Evolutionary conservation across 2,113 vertebrate species (phyloP).

Genomic region (Accipiter cooperii): DNA sequence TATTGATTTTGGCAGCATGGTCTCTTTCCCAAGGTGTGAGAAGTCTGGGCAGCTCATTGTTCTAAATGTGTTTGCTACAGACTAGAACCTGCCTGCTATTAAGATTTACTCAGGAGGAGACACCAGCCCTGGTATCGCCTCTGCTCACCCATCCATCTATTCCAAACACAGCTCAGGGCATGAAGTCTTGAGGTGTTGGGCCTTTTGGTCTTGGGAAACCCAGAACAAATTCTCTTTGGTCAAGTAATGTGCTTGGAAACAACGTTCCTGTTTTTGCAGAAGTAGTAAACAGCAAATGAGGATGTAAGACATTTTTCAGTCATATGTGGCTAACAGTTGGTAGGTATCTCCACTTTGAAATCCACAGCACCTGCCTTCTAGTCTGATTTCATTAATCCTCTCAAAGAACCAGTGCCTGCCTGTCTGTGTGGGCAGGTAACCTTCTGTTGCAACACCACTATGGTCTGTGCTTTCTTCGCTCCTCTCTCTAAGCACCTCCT

Average conservation of each 20-base stretch:
- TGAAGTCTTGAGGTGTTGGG: not conserved
- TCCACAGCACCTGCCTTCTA: not conserved
- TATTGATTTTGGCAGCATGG: not conserved
- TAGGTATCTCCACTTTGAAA: not conserved
- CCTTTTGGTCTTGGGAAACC: not conserved
- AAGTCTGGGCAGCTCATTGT: not conserved
- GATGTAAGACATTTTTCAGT: not conserved
- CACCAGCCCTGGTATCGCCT: not conserved
- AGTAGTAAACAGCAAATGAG: not conserved
- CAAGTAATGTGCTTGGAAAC: not conserved
- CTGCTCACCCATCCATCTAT: not conserved
- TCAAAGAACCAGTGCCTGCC: not conserved
- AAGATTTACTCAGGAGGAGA: not conserved
- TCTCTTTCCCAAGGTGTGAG: not conserved
- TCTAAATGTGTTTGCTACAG: not conserved
- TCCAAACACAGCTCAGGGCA: not conserved
- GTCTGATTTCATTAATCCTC: not conserved
- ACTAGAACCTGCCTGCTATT: not conserved
- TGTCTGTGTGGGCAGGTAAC: not conserved
- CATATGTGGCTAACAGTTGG: not conserved
- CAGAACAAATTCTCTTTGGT: not conserved
- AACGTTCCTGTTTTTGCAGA: not conserved
- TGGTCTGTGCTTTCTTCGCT: not conserved
- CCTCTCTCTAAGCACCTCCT: not conserved
- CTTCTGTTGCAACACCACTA: accelerated